Evolutionary conservation across 2,888 invertebrate species (phyloP).

Genomic region (Brachylomia viminalis): DNA sequence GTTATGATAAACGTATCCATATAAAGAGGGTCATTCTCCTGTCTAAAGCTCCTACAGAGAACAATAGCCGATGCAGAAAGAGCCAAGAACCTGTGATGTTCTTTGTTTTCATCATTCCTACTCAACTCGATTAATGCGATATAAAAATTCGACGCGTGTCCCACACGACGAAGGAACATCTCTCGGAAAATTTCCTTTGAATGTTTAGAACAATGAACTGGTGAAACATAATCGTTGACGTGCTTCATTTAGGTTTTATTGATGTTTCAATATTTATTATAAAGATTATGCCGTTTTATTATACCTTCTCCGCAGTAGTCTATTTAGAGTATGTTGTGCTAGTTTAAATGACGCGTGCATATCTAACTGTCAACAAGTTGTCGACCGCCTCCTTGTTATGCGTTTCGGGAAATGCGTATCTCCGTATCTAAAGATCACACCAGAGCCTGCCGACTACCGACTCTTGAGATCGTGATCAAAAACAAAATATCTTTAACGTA

Average conservation of each 20-base stretch:
- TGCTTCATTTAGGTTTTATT: constrained; percentile 54
- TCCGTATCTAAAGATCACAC: constrained; percentile 73
- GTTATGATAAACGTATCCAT: constrained; percentile 83
- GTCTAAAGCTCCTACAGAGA: constrained; percentile 73
- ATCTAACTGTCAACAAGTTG: constrained; percentile 74
- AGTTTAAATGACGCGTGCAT: constrained; percentile 66
- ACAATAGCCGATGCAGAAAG: constrained; percentile 86
- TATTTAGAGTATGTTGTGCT: constrained; percentile 37
- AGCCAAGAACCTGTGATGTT: constrained; percentile 79
- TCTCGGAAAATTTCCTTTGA: constrained; percentile 85
- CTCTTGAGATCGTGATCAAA: constrained; percentile 73
- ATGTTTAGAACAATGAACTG: constrained; percentile 85
- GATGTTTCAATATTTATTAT: constrained; percentile 54
- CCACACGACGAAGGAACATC: constrained; percentile 77
- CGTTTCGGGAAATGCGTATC: constrained; percentile 76
- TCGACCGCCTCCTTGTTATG: constrained; percentile 70
- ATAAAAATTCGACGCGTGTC: constrained; percentile 88
- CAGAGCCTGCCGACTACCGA: constrained; percentile 54
- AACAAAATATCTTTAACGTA: constrained; percentile 75
- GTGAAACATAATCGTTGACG: constrained; percentile 63
- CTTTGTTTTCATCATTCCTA: constrained; percentile 83
- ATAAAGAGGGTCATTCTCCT: constrained; percentile 86
- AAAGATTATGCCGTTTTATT: constrained; percentile 37
- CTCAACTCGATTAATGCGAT: constrained; percentile 80
- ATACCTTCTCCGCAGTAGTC: constrained; percentile 20